These are phyloP conservation scores for Parapsyche elsis DNA, from an alignment of 1,140 invertebrate species.

Conservation along the genomic window DNA sequence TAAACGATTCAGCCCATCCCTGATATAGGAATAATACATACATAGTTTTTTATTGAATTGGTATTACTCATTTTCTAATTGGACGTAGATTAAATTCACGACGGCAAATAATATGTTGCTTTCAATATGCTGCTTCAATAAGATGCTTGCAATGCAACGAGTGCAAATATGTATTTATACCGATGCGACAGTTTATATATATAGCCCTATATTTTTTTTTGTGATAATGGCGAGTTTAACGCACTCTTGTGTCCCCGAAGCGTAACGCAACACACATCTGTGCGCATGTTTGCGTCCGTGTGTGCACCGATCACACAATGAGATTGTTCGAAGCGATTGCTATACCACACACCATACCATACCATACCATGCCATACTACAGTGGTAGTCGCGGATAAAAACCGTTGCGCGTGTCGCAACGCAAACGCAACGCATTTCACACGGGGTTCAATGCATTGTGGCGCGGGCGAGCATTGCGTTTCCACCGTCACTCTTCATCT, in stretches of 20 bases:
- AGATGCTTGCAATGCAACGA: too few relatives aligned
- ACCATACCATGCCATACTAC: background rate
- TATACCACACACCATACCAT: background rate
- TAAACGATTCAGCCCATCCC: too few relatives aligned
- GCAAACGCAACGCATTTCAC: background rate
- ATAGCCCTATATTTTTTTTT: too few relatives aligned
- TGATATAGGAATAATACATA: too few relatives aligned
- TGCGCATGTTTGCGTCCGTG: background rate
- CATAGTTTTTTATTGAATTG: too few relatives aligned
- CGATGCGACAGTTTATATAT: too few relatives aligned
- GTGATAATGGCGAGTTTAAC: background rate
- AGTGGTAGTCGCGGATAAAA: conserved; percentile 2
- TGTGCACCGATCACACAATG: background rate
- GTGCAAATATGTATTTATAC: too few relatives aligned
- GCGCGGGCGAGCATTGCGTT: background rate
- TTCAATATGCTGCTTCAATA: too few relatives aligned
- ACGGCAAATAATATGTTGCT: too few relatives aligned
- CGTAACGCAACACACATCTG: background rate
- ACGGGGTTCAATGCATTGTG: conserved; percentile 45
- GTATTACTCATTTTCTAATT: too few relatives aligned
- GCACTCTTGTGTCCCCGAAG: background rate
- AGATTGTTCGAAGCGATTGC: conserved; percentile 2
- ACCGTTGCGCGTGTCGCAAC: conserved; percentile 33
- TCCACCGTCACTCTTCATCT: background rate
- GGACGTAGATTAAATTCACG: too few relatives aligned